phyloP scores from a whole-genome alignment of 2,797 vertebrate species.

The Lophotriccus pileatus region DNA sequence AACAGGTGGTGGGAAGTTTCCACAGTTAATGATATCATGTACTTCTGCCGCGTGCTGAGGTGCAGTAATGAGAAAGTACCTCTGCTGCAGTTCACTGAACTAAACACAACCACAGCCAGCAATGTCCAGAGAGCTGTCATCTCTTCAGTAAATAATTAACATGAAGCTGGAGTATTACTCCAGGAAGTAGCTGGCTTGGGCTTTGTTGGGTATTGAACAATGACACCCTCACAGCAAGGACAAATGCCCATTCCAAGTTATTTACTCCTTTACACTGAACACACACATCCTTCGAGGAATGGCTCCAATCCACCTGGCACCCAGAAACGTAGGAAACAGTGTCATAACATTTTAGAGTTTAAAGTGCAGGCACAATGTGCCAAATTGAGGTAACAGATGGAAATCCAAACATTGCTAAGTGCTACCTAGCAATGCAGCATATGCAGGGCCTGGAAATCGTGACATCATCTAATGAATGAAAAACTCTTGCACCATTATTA shows the following conservation, averaged over 20 bases:
- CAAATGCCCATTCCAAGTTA: slow-evolving; percentile 20
- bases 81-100: not conserved
- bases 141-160: slow-evolving; percentile 38
- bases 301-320: slow-evolving; percentile 68
- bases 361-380: slow-evolving; percentile 62
- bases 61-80: not conserved
- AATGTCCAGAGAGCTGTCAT: not conserved
- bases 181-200: slow-evolving; percentile 21
- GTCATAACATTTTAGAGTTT: slow-evolving; percentile 67
- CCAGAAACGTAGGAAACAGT: slow-evolving; percentile 42
- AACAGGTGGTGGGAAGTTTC: accelerated
- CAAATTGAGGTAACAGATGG: slow-evolving; percentile 73
- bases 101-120: not conserved
- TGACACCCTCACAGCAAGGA: slow-evolving; percentile 22
- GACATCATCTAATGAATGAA: slow-evolving; percentile 42
- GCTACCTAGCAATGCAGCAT: slow-evolving; percentile 71
- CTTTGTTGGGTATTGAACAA: not conserved
- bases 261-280: slow-evolving; percentile 11
- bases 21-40: not conserved
- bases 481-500: not conserved
- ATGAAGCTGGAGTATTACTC: not conserved
- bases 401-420: slow-evolving; percentile 65
- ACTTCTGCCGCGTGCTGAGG: not conserved
- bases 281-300: slow-evolving; percentile 51
- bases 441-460: slow-evolving; percentile 59